Evolutionary conservation across 2,888 invertebrate species (phyloP), one percentile per base, ranked within the genome.

Genomic region (Lithophane leautieri): DNA sequence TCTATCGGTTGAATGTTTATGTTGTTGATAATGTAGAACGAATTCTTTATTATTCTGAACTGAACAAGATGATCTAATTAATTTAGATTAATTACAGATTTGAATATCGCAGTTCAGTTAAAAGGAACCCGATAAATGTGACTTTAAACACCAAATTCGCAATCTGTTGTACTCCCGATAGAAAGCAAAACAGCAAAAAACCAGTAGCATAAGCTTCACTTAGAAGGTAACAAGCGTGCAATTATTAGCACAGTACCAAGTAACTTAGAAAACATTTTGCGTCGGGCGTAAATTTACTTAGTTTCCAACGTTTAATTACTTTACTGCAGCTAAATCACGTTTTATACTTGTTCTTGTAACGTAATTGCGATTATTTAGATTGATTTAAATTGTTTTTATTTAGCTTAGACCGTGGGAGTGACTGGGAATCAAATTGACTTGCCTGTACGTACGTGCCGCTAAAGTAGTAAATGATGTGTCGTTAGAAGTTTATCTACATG

Each of bases 271-370:
- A 92, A 87, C 88, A 88, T 90, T 91, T 86, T 88, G 79, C 86
- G 89, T 86, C 84, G 86, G 89, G 90, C 86, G 90, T 90, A 91
- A 92, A 91, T 91, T 91, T 86, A 81, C 82, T 79, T 75, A 79
- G 69, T 75, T 76, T 72, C 66, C 61, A 73, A 76, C 81, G 73
- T 77, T 89, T 89, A 88, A 89, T 86, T 89, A 86, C 84, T 76
- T 73, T 77, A 68, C 73, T 69, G 73, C 78, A 72, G 73, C 88
- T 88, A 90, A 91, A 92, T 92, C 89, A 89, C 90, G 86, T 82
- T 84, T 88, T 83, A 82, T 83, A 86, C 88, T 84, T 79, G 90
- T 86, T 90, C 79, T 81, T 81, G 78, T 76, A 72, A 76, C 81
- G 81, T 88, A 87, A 89, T 89, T 91, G 83, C 85, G 73, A 87